Evolutionary conservation across 2,888 invertebrate species (phyloP).

Genomic region (Tachystola acroxantha): DNA sequence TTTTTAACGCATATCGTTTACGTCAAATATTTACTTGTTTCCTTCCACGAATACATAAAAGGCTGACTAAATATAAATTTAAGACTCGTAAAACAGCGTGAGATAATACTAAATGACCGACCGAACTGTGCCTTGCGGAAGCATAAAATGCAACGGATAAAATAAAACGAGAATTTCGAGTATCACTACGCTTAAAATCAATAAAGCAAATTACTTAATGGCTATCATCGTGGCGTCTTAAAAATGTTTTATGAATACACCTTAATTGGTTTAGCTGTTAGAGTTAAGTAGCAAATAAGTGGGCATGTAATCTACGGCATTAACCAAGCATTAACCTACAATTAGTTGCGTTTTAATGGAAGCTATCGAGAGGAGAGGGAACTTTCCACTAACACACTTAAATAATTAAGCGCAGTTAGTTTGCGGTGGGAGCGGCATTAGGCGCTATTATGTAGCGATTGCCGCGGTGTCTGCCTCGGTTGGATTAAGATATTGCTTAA

Average conservation of each 20-base stretch:
- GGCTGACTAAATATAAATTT: slow-evolving; percentile 2
- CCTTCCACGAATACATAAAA: slow-evolving; percentile 5
- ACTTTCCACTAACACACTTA: slow-evolving; percentile 53
- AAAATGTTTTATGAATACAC: slow-evolving; percentile 14
- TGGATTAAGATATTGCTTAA: slow-evolving; percentile 25
- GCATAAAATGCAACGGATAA: background rate
- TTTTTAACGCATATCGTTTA: slow-evolving; percentile 8
- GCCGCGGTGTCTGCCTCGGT: slow-evolving; percentile 16
- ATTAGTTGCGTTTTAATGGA: slow-evolving; percentile 54
- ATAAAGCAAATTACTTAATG: slow-evolving; percentile 12
- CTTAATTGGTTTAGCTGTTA: slow-evolving; percentile 29
- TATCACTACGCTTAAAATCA: slow-evolving; percentile 2
- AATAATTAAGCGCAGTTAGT: slow-evolving; percentile 61
- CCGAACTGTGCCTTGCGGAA: slow-evolving; percentile 3
- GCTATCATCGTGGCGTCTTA: background rate
- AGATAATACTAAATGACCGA: background rate
- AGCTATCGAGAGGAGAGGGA: slow-evolving; percentile 40
- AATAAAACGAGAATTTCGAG: slow-evolving; percentile 3
- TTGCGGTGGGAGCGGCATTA: slow-evolving; percentile 46
- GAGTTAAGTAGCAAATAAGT: slow-evolving; percentile 32
- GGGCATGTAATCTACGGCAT: slow-evolving; percentile 40
- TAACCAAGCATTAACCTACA: slow-evolving; percentile 54
- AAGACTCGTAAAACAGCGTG: slow-evolving; percentile 2
- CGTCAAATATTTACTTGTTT: slow-evolving; percentile 7
- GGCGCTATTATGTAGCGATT: slow-evolving; percentile 40